Base-by-base conservation (phyloP, 2,888 invertebrate genomes). In the Polymixis flavicincta region DNA sequence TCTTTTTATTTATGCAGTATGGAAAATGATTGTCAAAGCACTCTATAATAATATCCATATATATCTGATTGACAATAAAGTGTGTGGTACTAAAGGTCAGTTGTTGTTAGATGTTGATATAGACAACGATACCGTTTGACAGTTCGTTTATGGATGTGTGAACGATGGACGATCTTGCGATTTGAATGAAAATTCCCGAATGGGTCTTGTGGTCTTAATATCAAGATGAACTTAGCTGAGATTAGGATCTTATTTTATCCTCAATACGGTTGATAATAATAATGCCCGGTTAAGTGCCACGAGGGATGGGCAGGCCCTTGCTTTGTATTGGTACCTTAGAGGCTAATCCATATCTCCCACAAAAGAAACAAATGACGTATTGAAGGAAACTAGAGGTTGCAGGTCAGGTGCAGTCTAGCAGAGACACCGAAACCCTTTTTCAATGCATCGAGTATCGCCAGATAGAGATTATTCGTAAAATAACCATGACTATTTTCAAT, bases 1-100 rank as follows among this genome's bases (percentile, higher is more conserved):
- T 82, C 74, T 60, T 73, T 76, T 70, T 72, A 68, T 83, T 61
- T 70, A 79, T 64, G 76, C 25, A 50, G 37, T 71, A 61, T 60
- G 25, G 55, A 71, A 48, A 83, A 79, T 83, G 65, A 70, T 79
- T 76, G 72, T 83, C 67, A 71, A 64, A 48, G 70, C 57, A 75
- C 50, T 64, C 66, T 72, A 72, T 79, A 70, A 79, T 83, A 73
- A 79, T 82, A 66, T 65, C 48, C 65, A 69, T 74, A 45, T 60
- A 57, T 67, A 83, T 82, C 72, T 82, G 80, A 83, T 82, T 76
- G 72, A 67, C 76, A 76, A 73, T 83, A 80, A 79, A 76, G 64
- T 64, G 28, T 72, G 37, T 69, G 19, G 61, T 60, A 59, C 57
- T 42, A 83, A 71, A 80, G 84, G 84, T 84, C 61, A 83, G 55